Evolutionary conservation across 37 sponge, comb jelly and placozoan species (phyloP).

Genomic region (Dysidea cf. avara): DNA sequence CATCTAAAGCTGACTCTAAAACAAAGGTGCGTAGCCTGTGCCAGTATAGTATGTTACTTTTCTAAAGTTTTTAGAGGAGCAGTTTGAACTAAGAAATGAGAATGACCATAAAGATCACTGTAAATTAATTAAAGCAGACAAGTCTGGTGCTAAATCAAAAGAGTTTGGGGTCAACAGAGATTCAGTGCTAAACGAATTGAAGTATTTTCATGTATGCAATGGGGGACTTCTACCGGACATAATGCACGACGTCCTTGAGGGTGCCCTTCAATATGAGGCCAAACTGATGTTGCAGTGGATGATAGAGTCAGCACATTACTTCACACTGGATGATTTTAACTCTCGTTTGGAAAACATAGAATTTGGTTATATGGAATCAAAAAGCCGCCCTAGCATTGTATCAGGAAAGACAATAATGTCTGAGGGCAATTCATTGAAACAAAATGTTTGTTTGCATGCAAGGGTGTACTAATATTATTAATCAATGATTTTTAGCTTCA

Average conservation of each 20-base stretch:
- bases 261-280: slow-evolving; percentile 29
- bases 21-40: not conserved
- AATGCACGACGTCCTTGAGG: slow-evolving; percentile 44
- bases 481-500: too few species aligned
- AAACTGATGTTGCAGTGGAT: too few species aligned
- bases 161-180: slow-evolving; percentile 4
- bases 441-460: too few species aligned
- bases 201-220: slow-evolving; percentile 1
- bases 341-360: too few species aligned
- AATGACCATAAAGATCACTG: slow-evolving; percentile 19
- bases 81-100: slow-evolving; percentile 11
- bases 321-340: too few species aligned
- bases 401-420: too few species aligned
- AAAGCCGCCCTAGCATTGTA: too few species aligned
- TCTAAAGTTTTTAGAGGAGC: slow-evolving; percentile 20
- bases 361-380: too few species aligned
- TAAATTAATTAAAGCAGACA: slow-evolving; percentile 2
- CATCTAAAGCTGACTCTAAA: slow-evolving; percentile 12
- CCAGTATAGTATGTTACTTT: not conserved
- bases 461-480: too few species aligned
- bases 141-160: not conserved
- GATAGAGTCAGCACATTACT: too few species aligned
- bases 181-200: not conserved
- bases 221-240: slow-evolving; percentile 38
- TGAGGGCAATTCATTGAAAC: too few species aligned